These are phyloP conservation scores for Pachypeltis micranthus DNA, from an alignment of 1,140 invertebrate genomes.

Conservation along the genomic window DNA sequence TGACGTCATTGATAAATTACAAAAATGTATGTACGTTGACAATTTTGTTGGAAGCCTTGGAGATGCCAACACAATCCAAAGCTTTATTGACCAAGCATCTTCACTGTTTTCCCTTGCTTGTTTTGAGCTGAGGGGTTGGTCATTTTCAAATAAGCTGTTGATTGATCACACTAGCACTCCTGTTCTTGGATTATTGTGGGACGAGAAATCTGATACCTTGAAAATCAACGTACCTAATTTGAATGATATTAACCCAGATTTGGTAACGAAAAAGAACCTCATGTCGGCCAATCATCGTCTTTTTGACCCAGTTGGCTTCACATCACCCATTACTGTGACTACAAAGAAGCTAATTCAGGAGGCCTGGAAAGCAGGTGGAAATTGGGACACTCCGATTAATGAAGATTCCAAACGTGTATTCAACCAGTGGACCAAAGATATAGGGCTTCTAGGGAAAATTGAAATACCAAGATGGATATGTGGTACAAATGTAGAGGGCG, in stretches of 20 bases:
- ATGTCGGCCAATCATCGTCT: background rate
- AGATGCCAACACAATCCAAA: no score
- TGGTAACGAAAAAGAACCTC: background rate
- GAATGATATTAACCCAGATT: background rate
- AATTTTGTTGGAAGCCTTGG: no score
- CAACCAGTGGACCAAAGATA: background rate
- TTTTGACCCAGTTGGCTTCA: background rate
- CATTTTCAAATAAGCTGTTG: background rate
- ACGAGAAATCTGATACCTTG: background rate
- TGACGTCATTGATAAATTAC: no score
- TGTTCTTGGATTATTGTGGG: background rate
- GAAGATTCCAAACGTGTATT: background rate
- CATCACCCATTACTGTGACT: background rate
- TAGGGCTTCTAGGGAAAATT: background rate
- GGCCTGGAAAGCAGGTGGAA: background rate
- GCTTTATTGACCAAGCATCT: no score
- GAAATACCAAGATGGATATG: background rate
- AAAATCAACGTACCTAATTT: background rate
- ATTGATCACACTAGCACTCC: background rate
- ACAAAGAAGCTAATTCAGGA: background rate
- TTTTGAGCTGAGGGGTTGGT: background rate
- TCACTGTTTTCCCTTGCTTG: no score
- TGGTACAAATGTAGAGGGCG: no score
- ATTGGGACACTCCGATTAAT: background rate
- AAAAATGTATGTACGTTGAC: no score